Base-by-base conservation (phyloP, 2,888 invertebrate genomes). In the Habroteleia sp. region DNA sequence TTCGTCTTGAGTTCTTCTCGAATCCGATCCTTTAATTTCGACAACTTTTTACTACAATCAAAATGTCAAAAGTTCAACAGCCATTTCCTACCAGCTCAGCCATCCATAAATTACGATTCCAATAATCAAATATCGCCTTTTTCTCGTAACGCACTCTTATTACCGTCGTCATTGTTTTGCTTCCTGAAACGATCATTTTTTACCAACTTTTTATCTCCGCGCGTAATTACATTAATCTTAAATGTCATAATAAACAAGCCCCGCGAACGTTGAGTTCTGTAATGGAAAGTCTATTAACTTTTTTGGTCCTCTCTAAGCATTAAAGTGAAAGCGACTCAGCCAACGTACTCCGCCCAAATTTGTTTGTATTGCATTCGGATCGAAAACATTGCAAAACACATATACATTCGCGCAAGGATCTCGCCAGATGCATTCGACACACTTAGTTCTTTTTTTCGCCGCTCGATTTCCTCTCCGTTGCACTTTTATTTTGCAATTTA, bases 201-300 rank as follows among this genome's bases (percentile, higher is more conserved):
- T 16, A 6, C 1, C 20, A n/a, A 5, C 35, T 54, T 66, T 66
- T 74, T 74, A 46, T 65, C 46, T 13, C 14, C 35, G 7, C 56
- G 39, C 37, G 60, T 60, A 73, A 66, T 73, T 73, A 66, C 73
- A 66, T 73, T 73, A 73, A 66, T 73, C 73, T 66, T 58, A 52
- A 66, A 73, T 66, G 73, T 60, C 60, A 73, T 52, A 73, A 73
- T 73, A 73, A 74, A 66, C 60, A 74, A 74, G 62, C 60, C 25
- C 48, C 39, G 39, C 46, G 60, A 44, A 50, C 37, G 52, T 42
- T 20, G 7, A 42, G 63, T 58, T 73, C 52, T 65, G 65, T 33
- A 73, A 65, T 65, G 65, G 65, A 73, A 73, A 73, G 73, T 65
- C 65, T 73, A 73, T 73, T 66, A 73, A 73, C 73, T 63, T 65